A percentile compares a stretch with the other conserved stretches of the same genome.
phyloP scores from a whole-genome alignment of 2,797 vertebrate species.

The Clarias laeviceps region DNA sequence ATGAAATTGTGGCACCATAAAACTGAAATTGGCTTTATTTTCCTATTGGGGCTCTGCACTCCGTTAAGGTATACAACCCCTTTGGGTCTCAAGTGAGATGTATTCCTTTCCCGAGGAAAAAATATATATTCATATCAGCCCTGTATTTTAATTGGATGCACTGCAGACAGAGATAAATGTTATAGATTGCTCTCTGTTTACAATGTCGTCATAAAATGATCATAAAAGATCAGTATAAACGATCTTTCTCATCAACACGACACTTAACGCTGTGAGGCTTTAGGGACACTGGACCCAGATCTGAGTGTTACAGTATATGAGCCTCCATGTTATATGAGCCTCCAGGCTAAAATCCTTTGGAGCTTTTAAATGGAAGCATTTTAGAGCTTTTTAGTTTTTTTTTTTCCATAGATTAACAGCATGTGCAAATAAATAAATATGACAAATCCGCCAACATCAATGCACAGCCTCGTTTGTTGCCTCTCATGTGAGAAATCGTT shows the following conservation, averaged over 20 bases:
- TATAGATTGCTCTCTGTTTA: background rate
- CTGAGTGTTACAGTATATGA: background rate
- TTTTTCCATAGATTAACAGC: conserved; percentile 8
- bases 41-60: conserved; percentile 24
- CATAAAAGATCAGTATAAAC: background rate
- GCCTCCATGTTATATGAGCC: too few relatives aligned
- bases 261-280: background rate
- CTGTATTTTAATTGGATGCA: background rate
- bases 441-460: background rate
- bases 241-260: background rate
- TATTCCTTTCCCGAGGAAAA: conserved; percentile 3
- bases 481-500: background rate
- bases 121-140: background rate
- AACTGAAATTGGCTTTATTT: conserved; percentile 37
- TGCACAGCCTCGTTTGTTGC: background rate
- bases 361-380: background rate
- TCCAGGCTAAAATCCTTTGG: background rate
- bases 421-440: conserved; percentile 19
- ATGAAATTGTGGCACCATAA: conserved; percentile 42
- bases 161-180: background rate
- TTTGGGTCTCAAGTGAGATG: conserved; percentile 27
- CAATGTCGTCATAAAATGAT: conserved; percentile 1
- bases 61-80: background rate
- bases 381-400: background rate
- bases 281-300: background rate